Evolutionary conservation across 1,140 invertebrate genomes (phyloP), one percentile per base, ranked within the genome.

Genomic region (Leptinotarsa texana): DNA sequence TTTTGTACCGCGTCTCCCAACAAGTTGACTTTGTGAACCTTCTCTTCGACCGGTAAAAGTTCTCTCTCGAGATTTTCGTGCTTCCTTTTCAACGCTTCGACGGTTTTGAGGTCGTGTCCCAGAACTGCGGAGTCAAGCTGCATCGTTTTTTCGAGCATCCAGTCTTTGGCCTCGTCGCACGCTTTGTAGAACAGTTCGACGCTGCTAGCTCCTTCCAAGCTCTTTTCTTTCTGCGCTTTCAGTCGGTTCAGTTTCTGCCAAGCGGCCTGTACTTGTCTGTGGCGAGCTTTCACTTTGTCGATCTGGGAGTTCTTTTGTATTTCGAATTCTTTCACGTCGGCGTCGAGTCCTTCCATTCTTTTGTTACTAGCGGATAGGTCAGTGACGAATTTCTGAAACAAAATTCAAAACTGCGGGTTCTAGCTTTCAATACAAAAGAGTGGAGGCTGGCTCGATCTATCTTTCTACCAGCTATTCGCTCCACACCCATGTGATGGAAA

Each of bases 151-250:
- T 98, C 96, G 21, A 91, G 86, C 94, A 98, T 98, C 96, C 96
- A 98, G 82, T 96, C 95, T 78, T 92, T 89, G 0, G 95, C 95
- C 83, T 98, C 96, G 80, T 96, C 95, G 85, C 96, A 98, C 0
- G 95, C 96, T 74, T 96, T 91, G 81, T 96, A 91, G 87, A 98
- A 99, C 6, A 98, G 86, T 84, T 98, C 96, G 77, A 99, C 96
- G 84, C 96, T 95, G 82, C 78, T 87, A 3, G 82, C 82, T 63
- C 96, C 96, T 85, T 98, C 94, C 3, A 98, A 83, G 78, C 92
- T 96, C 83, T 94, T 95, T 82, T 98, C 96, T 82, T 97, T 97
- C 80, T 96, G 92, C 17, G 92, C 90, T 84, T 97, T 97, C 13
- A 98, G 87, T 80, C 92, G 90, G 85, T 98, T 95, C 22, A 99